Percentiles rank a stretch among this genome's conserved stretches.
Evolutionary conservation across 2,797 vertebrate genomes (phyloP).

Genomic region (Streptopelia turtur): DNA sequence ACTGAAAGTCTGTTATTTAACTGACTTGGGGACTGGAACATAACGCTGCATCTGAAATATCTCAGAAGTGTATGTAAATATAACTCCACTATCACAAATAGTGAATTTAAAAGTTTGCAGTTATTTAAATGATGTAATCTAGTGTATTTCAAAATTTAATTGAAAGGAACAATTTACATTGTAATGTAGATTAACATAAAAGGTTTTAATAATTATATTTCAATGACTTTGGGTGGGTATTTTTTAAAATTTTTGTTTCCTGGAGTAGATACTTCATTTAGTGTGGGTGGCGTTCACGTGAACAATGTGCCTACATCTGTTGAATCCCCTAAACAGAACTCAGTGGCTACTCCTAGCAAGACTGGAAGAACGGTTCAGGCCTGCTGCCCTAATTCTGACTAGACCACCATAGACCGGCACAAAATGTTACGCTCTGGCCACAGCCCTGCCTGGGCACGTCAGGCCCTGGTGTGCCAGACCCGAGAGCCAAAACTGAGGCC

Average conservation of each 20-base stretch:
- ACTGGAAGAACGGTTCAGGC: background rate
- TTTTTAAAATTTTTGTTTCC: background rate
- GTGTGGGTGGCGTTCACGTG: background rate
- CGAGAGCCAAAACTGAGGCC: background rate
- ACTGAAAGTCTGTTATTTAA: constrained; percentile 25
- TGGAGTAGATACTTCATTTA: background rate
- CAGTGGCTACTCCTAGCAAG: background rate
- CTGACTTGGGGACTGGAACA: constrained; percentile 13
- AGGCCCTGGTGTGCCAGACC: accelerated
- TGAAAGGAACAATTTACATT: constrained; percentile 60
- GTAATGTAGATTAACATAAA: constrained; percentile 73
- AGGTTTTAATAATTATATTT: constrained; percentile 73
- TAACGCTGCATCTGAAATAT: constrained; percentile 40
- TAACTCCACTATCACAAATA: constrained; percentile 37
- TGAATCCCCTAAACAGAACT: background rate
- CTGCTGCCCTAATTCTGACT: background rate
- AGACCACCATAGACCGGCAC: background rate
- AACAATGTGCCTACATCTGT: background rate
- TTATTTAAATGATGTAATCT: constrained; percentile 74
- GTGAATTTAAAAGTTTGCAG: constrained; percentile 36
- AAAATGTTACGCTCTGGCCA: background rate
- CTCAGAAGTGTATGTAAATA: constrained; percentile 63
- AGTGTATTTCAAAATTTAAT: constrained; percentile 68
- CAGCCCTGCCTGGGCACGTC: background rate
- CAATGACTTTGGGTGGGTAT: constrained; percentile 8